phyloP scores from a whole-genome alignment of 1,140 invertebrate species.

The Zaprionus camerounensis region DNA sequence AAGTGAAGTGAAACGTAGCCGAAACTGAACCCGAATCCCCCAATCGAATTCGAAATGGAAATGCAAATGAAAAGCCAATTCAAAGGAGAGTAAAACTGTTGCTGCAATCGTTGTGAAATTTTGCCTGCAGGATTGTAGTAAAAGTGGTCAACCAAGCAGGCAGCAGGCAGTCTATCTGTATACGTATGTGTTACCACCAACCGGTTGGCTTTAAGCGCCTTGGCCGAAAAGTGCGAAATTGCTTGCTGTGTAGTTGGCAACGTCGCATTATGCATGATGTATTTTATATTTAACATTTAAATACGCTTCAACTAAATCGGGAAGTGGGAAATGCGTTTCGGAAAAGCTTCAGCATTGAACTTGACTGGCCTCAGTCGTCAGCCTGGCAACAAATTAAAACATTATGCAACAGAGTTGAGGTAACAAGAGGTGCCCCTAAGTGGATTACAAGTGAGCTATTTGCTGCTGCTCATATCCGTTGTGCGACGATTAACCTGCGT shows the following conservation, averaged over 20 bases:
- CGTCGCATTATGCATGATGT: slow-evolving; percentile 53
- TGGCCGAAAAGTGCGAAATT: slow-evolving; percentile 30
- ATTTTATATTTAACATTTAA: slow-evolving; percentile 49
- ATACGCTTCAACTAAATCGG: slow-evolving; percentile 35
- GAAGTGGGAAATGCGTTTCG: slow-evolving; percentile 54
- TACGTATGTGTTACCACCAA: slow-evolving; percentile 2
- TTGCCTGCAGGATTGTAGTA: slow-evolving; percentile 54
- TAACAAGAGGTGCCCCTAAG: slow-evolving; percentile 38
- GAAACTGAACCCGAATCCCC: slow-evolving; percentile 4
- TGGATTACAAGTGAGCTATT: slow-evolving; percentile 65
- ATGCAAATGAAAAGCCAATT: slow-evolving; percentile 72
- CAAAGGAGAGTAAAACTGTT: slow-evolving; percentile 59
- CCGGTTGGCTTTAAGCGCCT: slow-evolving; percentile 13
- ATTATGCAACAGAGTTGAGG: slow-evolving; percentile 62
- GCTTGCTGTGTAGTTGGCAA: slow-evolving; percentile 15
- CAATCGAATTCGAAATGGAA: slow-evolving; percentile 46
- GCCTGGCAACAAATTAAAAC: slow-evolving; percentile 36
- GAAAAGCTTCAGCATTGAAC: slow-evolving; percentile 73
- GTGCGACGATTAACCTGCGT: background rate
- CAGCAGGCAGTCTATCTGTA: too few species aligned
- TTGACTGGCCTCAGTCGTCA: slow-evolving; percentile 16
- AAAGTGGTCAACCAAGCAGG: slow-evolving; percentile 21
- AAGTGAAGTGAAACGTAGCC: slow-evolving; percentile 34
- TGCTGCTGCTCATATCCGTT: slow-evolving; percentile 52
- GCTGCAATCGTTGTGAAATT: slow-evolving; percentile 77